Base-by-base conservation (phyloP, 2,113 vertebrate species). In the Oriolus oriolus region DNA sequence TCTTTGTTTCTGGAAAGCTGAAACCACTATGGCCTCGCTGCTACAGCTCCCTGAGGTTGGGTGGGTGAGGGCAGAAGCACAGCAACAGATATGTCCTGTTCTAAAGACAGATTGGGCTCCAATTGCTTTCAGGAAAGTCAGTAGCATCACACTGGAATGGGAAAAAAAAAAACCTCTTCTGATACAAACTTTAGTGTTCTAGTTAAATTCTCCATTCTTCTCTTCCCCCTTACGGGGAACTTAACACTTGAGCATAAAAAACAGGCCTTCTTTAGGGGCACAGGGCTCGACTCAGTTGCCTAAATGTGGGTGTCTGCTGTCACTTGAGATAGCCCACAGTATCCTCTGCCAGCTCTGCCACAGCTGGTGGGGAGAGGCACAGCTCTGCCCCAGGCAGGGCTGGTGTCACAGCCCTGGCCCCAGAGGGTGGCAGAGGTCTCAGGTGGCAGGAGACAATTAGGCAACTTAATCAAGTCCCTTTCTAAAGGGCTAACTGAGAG, bases 391-490 rank as follows among this genome's bases (percentile, higher is more conserved):
- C 21, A 17, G 42, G 47, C 9, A 8, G 39, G 59, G 50, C 63
- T 88, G 42, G 20, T 35, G 64, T 41, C 75, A 69, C 41, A 54
- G 35, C 44, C 41, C 45, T 71, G 59, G 64, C 53, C 53, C 24
- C 42, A 54, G 12, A 21, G 18, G 26, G 52, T 7, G 23, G 54
- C 88, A 80, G 59, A 57, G 68, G 27, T 60, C 88, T 88, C 92
- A 66, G 68, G 47, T 13, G 80, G 64, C 52, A 28, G 60, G 13
- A 85, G 73, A 78, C 71, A 70, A 61, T 70, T 47, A 81, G 89
- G 89, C 83, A 92, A 88, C 89, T 96, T 78, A 81, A 93, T 95
- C 47, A 53, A 95, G 91, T 49, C 93, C 80, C 83, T 95, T 96
- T 93, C 87, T 65, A 76, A 89, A 95, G 95, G 83, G 92, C 95